Evolutionary conservation across 2,113 vertebrate species (phyloP).

Genomic region (Amphiprion ocellaris): DNA sequence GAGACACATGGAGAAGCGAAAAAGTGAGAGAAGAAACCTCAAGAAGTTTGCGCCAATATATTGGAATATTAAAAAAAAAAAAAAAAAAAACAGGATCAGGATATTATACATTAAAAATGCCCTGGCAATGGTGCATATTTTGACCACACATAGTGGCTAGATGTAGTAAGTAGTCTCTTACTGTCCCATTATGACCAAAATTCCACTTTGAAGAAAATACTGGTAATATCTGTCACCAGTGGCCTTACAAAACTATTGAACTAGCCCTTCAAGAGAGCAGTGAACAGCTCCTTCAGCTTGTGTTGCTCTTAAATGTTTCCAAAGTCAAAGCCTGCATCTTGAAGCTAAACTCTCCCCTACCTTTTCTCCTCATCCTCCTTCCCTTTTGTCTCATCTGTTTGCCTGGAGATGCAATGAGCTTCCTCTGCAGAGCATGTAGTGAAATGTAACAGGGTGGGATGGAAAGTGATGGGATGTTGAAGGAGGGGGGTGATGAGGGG

Average conservation of each 20-base stretch:
- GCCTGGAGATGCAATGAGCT: constrained; percentile 73
- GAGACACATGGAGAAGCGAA: neutral
- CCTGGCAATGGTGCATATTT: neutral
- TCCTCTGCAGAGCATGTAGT: constrained; percentile 65
- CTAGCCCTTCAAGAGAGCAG: neutral
- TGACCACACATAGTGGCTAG: neutral
- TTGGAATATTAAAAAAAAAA: neutral
- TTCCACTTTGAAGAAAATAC: neutral
- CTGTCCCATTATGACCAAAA: neutral
- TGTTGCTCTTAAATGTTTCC: constrained; percentile 40
- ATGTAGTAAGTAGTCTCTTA: neutral
- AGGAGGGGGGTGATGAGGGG: constrained; percentile 53
- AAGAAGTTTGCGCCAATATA: neutral
- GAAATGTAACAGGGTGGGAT: constrained; percentile 58
- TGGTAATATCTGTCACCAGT: neutral
- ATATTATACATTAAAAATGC: neutral
- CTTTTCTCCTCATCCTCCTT: constrained; percentile 38
- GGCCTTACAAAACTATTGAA: neutral
- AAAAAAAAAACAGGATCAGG: too few relatives aligned
- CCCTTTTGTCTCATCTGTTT: constrained; percentile 48
- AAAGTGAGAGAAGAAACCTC: neutral
- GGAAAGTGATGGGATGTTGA: constrained; percentile 64
- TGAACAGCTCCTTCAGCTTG: neutral
- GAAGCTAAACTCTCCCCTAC: constrained; percentile 41
- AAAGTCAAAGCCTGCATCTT: constrained; percentile 76